Evolutionary conservation across 2,888 invertebrate genomes (phyloP), one percentile per base, ranked within the genome.

Genomic region (Psylliodes chrysocephalus): DNA sequence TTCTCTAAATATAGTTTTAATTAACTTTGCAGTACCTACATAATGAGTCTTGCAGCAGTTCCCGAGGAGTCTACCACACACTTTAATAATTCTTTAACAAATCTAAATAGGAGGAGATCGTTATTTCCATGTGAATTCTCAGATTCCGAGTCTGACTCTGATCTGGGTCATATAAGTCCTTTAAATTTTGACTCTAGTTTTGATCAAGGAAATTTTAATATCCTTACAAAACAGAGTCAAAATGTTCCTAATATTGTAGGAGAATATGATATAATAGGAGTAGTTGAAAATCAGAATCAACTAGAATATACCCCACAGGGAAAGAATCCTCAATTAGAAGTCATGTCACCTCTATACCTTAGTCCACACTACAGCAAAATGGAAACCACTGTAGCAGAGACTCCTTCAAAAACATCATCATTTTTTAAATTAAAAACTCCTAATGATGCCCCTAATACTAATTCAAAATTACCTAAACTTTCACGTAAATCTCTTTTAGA

Each of bases 151-250:
- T 66, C 68, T 68, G 86, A 86, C 67, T 85, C 85, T 47, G 87
- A 87, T 73, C 79, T 88, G 63, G 88, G 87, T 55, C 86, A 85
- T 75, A 87, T 88, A 75, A 85, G 85, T 69, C 85, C 87, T 14
- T 73, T 88, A 60, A 85, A 71, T 84, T 85, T 53, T 44, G 76
- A 78, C 19, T 65, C 71, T 12, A 67, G 66, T 64, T 76, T 70
- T 17, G 73, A 72, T n/a, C 47, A 60, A 40, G 70, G 69, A 25
- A 66, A 63, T 33, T 46, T 55, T 14, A 52, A 49, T 14, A 28
- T 22, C 38, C 52, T 60, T 51, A 4, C 25, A 12, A 61, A 60
- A 61, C 60, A 63, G 30, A 47, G 22, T 38, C 33, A 42, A 18
- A 57, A 60, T 51, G 54, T 59, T 35, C 40, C 33, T 12, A 60